phyloP scores from a whole-genome alignment of 2,797 vertebrate genomes.

The Lutjanus argentimaculatus region DNA sequence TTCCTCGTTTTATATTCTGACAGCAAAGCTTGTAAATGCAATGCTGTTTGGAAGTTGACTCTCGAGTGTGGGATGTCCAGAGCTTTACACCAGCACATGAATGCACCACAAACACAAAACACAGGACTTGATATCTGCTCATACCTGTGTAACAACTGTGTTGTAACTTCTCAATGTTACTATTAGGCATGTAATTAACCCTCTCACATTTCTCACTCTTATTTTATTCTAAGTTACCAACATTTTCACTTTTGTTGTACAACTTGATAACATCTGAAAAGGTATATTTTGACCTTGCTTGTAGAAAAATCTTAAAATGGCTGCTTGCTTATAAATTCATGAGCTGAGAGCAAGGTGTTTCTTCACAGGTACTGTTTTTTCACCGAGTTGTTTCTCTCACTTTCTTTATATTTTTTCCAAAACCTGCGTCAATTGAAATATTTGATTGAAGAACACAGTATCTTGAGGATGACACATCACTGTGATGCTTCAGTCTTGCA shows the following conservation, averaged over 20 bases:
- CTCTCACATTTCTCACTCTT: background rate
- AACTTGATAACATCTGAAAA: constrained; percentile 2
- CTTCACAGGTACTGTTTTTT: constrained; percentile 8
- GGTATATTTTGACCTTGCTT: background rate
- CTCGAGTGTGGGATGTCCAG: background rate
- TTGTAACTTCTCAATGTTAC: background rate
- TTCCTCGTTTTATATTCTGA: constrained; percentile 19
- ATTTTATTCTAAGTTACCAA: background rate
- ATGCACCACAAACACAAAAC: background rate
- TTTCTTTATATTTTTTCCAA: background rate
- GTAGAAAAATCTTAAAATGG: background rate
- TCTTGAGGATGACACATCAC: constrained; percentile 13
- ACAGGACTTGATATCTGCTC: background rate
- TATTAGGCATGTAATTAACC: background rate
- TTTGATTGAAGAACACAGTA: constrained; percentile 24
- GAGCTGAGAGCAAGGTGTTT: background rate
- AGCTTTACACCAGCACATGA: constrained; percentile 20
- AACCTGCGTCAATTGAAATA: constrained; percentile 10
- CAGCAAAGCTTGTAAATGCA: background rate
- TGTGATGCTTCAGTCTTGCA: constrained; percentile 27
- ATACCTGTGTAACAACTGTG: no score
- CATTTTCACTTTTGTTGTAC: background rate
- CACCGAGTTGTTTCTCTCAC: background rate
- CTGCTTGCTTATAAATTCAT: constrained; percentile 10
- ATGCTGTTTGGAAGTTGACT: constrained; percentile 13